Evolutionary conservation across 2,113 vertebrate species (phyloP).

Genomic region (Dicrurus megarhynchus): DNA sequence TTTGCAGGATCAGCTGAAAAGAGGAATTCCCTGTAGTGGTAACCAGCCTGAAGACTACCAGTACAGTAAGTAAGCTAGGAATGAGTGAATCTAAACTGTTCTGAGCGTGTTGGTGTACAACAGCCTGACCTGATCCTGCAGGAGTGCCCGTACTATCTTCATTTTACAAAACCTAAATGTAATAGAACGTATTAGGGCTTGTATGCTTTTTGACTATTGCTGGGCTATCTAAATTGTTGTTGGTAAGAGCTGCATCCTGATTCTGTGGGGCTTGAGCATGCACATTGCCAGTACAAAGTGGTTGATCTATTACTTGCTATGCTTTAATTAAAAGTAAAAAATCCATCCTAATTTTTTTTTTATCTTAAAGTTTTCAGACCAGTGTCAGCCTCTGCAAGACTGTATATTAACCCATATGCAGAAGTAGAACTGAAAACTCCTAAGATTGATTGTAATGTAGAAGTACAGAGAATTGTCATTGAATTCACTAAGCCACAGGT

Average conservation of each 20-base stretch:
- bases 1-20: slow-evolving; percentile 80
- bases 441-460: slow-evolving; percentile 85
- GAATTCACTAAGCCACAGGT: slow-evolving; percentile 93
- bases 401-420: slow-evolving; percentile 88
- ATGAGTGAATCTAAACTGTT: neutral
- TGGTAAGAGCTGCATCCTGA: neutral
- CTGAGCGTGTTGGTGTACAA: neutral
- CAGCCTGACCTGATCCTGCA: neutral
- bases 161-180: neutral
- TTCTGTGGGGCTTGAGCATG: neutral
- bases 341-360: neutral
- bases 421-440: slow-evolving; percentile 87
- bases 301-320: neutral
- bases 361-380: slow-evolving; percentile 88
- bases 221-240: neutral
- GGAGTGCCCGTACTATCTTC: neutral
- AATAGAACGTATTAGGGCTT: neutral
- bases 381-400: slow-evolving; percentile 90
- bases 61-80: slow-evolving; percentile 81
- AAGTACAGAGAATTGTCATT: slow-evolving; percentile 91
- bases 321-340: neutral
- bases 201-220: neutral
- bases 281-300: rapidly evolving
- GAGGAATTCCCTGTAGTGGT: slow-evolving; percentile 78
- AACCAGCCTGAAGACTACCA: slow-evolving; percentile 76